Evolutionary conservation across 2,113 vertebrate species (phyloP).

Genomic region (Ageneiosus marmoratus): DNA sequence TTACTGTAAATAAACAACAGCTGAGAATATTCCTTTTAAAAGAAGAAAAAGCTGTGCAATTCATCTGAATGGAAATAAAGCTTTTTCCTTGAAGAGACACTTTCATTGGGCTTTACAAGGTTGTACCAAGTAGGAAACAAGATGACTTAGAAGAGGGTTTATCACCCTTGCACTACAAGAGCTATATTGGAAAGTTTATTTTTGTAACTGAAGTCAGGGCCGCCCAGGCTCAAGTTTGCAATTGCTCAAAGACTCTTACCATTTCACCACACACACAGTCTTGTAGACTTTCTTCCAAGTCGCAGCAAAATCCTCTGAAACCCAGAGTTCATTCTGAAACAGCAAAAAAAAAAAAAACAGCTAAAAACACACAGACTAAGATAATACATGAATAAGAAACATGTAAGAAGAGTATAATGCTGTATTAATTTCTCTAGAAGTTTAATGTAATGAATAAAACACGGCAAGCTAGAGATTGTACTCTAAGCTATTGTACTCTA

Average conservation of each 20-base stretch:
- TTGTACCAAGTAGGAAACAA: constrained; percentile 29
- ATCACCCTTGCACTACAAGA: constrained; percentile 9
- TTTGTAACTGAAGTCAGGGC: constrained; percentile 7
- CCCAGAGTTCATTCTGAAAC: constrained; percentile 85
- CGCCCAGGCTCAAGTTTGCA: background rate
- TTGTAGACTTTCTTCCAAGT: constrained; percentile 83
- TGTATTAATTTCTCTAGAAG: background rate
- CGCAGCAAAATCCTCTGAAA: constrained; percentile 84
- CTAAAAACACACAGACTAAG: background rate
- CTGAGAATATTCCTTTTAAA: background rate
- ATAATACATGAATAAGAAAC: background rate
- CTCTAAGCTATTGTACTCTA: no score
- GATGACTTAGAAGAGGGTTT: constrained; percentile 39
- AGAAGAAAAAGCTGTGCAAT: background rate
- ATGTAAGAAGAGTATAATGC: background rate
- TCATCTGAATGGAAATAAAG: background rate
- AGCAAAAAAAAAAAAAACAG: background rate
- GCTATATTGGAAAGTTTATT: constrained; percentile 37
- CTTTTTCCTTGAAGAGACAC: constrained; percentile 16
- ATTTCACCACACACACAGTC: constrained; percentile 87
- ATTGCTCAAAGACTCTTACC: constrained; percentile 72
- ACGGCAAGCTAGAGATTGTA: background rate
- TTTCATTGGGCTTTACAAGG: constrained; percentile 1
- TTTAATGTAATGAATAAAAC: background rate
- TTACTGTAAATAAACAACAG: background rate